Evolutionary conservation across 2,888 invertebrate species (phyloP), one percentile per base, ranked within the genome.

Genomic region (Muscina levida): DNA sequence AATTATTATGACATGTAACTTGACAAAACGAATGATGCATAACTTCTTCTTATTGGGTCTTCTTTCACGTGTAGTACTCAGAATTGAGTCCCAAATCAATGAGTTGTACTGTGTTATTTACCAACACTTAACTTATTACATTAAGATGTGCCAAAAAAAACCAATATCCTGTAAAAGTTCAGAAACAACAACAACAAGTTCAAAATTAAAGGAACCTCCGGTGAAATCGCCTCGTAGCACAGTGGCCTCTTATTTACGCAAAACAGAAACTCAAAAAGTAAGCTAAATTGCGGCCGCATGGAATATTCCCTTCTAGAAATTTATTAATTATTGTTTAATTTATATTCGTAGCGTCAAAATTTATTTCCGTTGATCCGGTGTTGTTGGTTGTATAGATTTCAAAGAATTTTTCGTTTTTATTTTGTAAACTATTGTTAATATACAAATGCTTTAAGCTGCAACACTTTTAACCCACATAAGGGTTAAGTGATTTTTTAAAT

Each of bases 231-330:
- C 83, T 6, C 81, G 83, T 42, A 44, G 77, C 31, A 83, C 83
- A 0, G 73, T 83, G 1, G 77, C 84, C 11, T 87, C 88, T 3
- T 76, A 84, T 22, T 84, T 87, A 82, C 86, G 87, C 0, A 87
- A 88, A 70, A 78, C 84, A 10, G 88, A 87, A 76, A 88, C 86
- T n/a, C 87, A 88, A 74, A 86, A 86, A 82, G 88, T 88, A 85
- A 85, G 86, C 82, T 66, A 72, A 78, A 62, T 53, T 76, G 26
- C 17, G 19, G 11, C 37, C 62, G 1, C 4, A 42, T n/a, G 19
- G 24, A 11, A 24, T 19, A 15, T 11, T 15, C 13, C 24, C 1
- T 37, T 51, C 10, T 39, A 67, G n/a, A 13, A 31, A 44, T 5
- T 31, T 51, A 59, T 72, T 31, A 51, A 39, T 37, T 26, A 31